Evolutionary conservation across 2,888 invertebrate genomes (phyloP).

Genomic region (Melanostoma mellinum): DNA sequence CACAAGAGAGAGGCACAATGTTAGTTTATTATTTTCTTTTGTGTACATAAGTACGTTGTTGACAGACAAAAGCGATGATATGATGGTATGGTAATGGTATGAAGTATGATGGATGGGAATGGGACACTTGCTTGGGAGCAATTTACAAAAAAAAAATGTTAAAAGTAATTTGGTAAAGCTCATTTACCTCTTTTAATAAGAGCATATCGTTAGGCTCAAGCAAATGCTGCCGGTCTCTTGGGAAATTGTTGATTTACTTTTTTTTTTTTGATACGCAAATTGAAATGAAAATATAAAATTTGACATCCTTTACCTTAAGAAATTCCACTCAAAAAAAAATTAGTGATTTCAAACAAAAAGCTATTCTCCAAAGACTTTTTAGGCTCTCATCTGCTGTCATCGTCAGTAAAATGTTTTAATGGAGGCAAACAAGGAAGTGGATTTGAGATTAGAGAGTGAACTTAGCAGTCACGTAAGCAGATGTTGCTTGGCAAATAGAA

Average conservation of each 20-base stretch:
- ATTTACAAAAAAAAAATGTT: constrained; percentile 5
- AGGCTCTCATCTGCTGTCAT: no score
- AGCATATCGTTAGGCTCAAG: not conserved
- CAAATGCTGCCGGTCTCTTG: not conserved
- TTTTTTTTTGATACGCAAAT: not conserved
- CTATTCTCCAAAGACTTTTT: no score
- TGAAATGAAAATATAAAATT: no score
- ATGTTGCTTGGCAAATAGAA: no score
- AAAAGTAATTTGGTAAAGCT: not conserved
- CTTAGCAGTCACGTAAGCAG: no score
- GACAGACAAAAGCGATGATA: constrained; percentile 60
- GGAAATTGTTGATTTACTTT: not conserved
- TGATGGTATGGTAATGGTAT: constrained; percentile 28
- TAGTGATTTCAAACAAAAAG: no score
- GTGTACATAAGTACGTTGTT: constrained; percentile 1
- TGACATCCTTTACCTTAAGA: no score
- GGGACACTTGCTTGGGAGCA: constrained; percentile 25
- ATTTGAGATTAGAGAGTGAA: no score
- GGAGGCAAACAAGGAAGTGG: no score
- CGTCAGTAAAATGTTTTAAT: no score
- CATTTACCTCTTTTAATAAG: not conserved
- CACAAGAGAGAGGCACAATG: not conserved
- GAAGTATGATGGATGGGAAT: not conserved
- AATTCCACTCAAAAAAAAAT: no score
- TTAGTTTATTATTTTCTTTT: not conserved